Evolutionary conservation across 1,140 invertebrate genomes (phyloP).

Genomic region (Cyclargus thomasi): DNA sequence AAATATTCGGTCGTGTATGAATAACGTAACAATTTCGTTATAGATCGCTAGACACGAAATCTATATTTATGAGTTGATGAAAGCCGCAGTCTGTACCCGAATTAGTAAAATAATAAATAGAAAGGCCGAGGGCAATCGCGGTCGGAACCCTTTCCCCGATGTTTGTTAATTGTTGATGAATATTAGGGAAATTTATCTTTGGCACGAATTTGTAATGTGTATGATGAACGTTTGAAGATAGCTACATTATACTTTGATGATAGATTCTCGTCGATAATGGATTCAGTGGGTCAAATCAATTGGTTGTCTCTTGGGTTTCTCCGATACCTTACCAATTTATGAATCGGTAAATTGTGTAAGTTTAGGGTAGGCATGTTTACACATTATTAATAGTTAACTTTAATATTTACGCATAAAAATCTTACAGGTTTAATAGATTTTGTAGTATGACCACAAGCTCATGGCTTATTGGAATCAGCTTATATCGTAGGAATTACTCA

Average conservation of each 20-base stretch:
- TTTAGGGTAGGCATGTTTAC: no score
- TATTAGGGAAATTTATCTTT: not conserved
- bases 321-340: no score
- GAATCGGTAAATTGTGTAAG: no score
- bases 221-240: not conserved
- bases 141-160: not conserved
- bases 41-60: not conserved
- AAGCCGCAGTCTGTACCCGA: not conserved
- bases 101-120: constrained; percentile 15
- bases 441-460: no score
- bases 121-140: constrained; percentile 16
- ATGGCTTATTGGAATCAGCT: no score
- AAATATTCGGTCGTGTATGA: constrained; percentile 9
- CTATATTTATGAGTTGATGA: constrained; percentile 4
- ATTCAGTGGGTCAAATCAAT: not conserved
- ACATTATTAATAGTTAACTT: no score
- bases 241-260: not conserved
- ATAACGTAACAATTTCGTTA: not conserved
- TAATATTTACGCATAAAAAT: no score
- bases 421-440: no score
- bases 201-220: not conserved
- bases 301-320: no score
- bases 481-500: no score
- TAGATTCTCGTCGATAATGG: not conserved
- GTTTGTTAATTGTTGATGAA: constrained; percentile 1